Conservation (phyloP, 2,113 vertebrate species). For the Nymphicus hollandicus region DNA sequence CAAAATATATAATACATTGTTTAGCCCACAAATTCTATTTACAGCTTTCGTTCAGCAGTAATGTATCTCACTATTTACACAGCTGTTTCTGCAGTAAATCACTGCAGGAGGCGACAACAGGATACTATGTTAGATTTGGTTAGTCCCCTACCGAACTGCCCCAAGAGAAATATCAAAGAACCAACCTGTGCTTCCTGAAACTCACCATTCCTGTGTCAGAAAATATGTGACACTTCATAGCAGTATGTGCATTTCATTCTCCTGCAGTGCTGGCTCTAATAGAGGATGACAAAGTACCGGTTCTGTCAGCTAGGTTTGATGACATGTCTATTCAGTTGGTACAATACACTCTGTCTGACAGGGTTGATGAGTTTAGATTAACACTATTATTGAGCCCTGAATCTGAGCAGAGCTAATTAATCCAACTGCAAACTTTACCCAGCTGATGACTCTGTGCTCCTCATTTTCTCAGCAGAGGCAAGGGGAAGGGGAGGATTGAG, state of each 20-base stretch:
- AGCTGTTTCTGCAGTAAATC: neutral
- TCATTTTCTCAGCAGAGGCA: neutral
- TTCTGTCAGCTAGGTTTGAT: neutral
- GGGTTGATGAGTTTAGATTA: neutral
- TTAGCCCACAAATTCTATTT: neutral
- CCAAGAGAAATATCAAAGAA: neutral
- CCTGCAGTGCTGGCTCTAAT: neutral
- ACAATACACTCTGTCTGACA: neutral
- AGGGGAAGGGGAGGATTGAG: neutral
- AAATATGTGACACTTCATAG: fast-evolving
- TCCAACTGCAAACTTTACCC: neutral
- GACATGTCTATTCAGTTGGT: neutral
- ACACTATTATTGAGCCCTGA: neutral
- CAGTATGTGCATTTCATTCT: neutral
- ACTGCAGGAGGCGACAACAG: neutral
- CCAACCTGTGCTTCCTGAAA: neutral
- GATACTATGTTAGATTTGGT: neutral
- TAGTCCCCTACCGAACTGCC: neutral
- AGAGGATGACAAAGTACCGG: neutral
- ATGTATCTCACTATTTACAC: neutral
- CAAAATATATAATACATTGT: neutral
- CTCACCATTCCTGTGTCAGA: neutral
- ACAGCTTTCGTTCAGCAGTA: neutral
- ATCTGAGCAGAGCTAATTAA: neutral
- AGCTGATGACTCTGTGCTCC: neutral